Conservation (phyloP, 2,113 vertebrate genomes). For the Coracopsis vasa region DNA sequence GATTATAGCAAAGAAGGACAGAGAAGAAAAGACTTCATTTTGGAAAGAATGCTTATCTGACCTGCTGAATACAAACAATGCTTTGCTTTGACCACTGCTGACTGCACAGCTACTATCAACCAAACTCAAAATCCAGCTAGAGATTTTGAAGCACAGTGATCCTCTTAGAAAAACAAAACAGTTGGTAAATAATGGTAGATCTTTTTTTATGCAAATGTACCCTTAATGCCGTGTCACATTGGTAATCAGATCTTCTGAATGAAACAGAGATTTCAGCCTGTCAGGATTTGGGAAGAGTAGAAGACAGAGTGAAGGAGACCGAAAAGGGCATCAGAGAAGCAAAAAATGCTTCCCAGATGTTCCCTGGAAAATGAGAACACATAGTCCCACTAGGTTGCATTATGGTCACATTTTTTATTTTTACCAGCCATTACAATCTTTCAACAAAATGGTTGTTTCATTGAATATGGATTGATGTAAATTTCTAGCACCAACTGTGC, state of each 20-base stretch:
- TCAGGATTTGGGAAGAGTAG: background rate
- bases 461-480: constrained; percentile 65
- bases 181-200: background rate
- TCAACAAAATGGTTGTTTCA: constrained; percentile 46
- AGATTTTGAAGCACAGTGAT: background rate
- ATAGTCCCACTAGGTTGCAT: background rate
- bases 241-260: background rate
- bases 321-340: background rate
- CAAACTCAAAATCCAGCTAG: background rate
- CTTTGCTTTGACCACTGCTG: background rate
- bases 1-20: constrained; percentile 51
- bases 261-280: background rate
- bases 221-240: background rate
- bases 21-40: constrained; percentile 53
- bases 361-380: background rate
- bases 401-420: constrained; percentile 7
- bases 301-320: background rate
- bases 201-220: constrained; percentile 13
- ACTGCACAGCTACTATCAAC: background rate
- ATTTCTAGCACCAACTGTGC: constrained; percentile 44
- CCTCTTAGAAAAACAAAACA: background rate
- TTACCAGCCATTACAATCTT: constrained; percentile 11
- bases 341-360: background rate
- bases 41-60: constrained; percentile 45
- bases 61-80: constrained; percentile 43